Base-by-base conservation (phyloP, 2,888 invertebrate species). In the Rhingia rostrata region DNA sequence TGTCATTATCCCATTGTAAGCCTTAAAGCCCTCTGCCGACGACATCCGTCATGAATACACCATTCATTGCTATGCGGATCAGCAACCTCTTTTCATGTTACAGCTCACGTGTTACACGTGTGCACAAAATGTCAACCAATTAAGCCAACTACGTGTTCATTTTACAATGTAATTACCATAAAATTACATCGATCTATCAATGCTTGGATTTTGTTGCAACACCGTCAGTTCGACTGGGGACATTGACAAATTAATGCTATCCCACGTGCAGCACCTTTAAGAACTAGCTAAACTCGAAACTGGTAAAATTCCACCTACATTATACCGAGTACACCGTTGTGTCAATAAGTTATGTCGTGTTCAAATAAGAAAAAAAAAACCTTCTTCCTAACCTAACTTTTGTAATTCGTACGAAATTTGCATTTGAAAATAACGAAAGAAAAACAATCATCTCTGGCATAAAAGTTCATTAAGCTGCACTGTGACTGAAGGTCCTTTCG, bases 181-280 rank as follows among this genome's bases (percentile, higher is more conserved):
- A 61, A 54, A 47, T 64, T 14, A 41, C n/a, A 74, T 56, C 64
- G 54, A 74, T 74, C 49, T 56, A 64, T 74, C 64, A 56, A 49
- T 41, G 56, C 49, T 39, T 56, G 6, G 35, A 47, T 10, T 12
- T 14, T 56, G 39, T 47, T 64, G 56, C 73, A 64, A 47, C 37
- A 33, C 9, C 14, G 12, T 7, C 43, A 73, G 10, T 37, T 54
- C 14, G 22, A 22, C 22, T 22, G 6, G n/a, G 14, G 74, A 58
- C 73, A 64, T 37, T 64, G 61, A 74, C 56, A 47, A 56, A 64
- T 74, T 74, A 64, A 64, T 47, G 39, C 12, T 14, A 56, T 33
- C 51, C 41, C 72, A 72, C 70, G 49, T 58, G n/a, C 39, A 33
- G 32, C 43, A 70, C 58, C 58, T 56, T 70, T 69, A 22, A 43